phyloP scores from a whole-genome alignment of 2,113 vertebrate genomes.

The Hiodon alosoides region DNA sequence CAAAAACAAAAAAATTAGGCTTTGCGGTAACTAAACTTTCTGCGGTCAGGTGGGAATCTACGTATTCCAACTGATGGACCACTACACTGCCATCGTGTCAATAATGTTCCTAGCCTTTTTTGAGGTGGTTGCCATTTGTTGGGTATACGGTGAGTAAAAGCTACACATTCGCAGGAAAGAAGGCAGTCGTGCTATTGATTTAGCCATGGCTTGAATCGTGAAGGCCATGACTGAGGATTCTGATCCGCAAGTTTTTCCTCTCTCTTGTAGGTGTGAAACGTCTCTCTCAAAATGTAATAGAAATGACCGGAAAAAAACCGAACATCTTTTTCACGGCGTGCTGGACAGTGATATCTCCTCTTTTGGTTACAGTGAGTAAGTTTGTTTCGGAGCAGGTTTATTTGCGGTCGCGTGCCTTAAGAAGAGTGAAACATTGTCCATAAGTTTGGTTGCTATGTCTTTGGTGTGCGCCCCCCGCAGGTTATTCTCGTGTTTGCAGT shows the following conservation, averaged over 20 bases:
- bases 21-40: not conserved
- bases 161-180: not conserved
- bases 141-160: slow-evolving; percentile 55
- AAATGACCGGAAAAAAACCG: slow-evolving; percentile 59
- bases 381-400: too few species aligned
- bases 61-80: slow-evolving; percentile 69
- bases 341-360: slow-evolving; percentile 57
- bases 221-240: not conserved
- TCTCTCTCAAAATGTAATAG: slow-evolving; percentile 54
- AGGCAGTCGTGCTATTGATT: not conserved
- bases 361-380: slow-evolving; percentile 52
- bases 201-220: not conserved
- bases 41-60: slow-evolving; percentile 64
- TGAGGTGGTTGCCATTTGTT: slow-evolving; percentile 62
- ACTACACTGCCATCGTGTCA: slow-evolving; percentile 69
- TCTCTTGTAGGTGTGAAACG: slow-evolving; percentile 49
- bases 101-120: slow-evolving; percentile 68
- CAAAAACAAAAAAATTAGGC: not conserved
- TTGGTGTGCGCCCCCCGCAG: slow-evolving; percentile 37
- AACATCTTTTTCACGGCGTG: slow-evolving; percentile 59
- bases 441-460: not conserved
- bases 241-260: not conserved
- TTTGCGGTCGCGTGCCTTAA: too few species aligned
- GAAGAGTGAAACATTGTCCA: not conserved
- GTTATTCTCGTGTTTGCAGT: slow-evolving; percentile 62